These are phyloP conservation scores for Pelodiscus sinensis DNA, from an alignment of 2,113 vertebrate species.

Conservation along the genomic window DNA sequence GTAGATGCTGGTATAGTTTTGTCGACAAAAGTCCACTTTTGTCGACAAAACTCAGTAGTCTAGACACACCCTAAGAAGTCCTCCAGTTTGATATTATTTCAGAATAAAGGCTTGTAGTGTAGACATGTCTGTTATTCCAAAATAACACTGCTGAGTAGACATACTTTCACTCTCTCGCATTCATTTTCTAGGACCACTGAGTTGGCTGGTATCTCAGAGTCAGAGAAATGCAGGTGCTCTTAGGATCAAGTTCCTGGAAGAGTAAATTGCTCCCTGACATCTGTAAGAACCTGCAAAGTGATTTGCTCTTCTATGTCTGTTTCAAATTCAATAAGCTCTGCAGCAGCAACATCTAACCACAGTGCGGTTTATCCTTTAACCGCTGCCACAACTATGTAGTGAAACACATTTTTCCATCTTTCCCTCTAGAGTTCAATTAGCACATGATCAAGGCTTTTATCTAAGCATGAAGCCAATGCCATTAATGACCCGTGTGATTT, in stretches of 20 bases:
- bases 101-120: no score
- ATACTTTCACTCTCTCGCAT: neutral
- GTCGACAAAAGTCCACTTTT: no score
- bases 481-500: neutral
- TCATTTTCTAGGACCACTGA: slow-evolving; percentile 18
- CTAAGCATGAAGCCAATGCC: neutral
- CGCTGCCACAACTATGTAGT: neutral
- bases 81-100: no score
- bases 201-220: slow-evolving; percentile 1
- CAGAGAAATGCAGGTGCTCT: neutral
- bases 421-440: neutral
- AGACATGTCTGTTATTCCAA: no score
- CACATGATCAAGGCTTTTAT: neutral
- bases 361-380: slow-evolving; percentile 18
- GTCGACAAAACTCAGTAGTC: no score
- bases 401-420: neutral
- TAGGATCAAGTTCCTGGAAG: slow-evolving; percentile 27
- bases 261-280: slow-evolving; percentile 42
- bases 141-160: no score
- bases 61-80: no score
- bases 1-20: no score
- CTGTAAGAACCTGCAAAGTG: slow-evolving; percentile 12
- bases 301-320: slow-evolving; percentile 42
- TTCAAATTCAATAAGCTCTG: slow-evolving; percentile 62
- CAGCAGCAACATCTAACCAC: slow-evolving; percentile 51